Evolutionary conservation across 2,888 invertebrate species (phyloP).

Genomic region (Eupithecia vulgata): DNA sequence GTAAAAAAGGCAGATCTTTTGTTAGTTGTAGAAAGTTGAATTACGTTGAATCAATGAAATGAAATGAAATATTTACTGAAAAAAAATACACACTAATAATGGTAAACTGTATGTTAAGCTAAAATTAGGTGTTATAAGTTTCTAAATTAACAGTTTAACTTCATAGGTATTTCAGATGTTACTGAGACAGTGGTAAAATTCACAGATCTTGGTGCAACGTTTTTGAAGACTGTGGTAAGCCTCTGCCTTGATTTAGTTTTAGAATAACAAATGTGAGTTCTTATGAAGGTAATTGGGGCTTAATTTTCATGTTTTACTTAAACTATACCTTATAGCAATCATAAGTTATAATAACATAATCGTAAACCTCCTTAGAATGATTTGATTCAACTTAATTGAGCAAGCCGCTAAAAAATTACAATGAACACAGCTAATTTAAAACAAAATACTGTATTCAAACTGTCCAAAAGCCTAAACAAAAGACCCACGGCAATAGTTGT

Average conservation of each 20-base stretch:
- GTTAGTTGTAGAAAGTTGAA: not conserved
- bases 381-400: not conserved
- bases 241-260: not conserved
- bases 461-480: conserved; percentile 62
- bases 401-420: not conserved
- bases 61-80: too few relatives aligned
- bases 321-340: not conserved
- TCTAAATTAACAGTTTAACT: too few relatives aligned
- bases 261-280: not conserved
- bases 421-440: conserved; percentile 32
- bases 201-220: not conserved
- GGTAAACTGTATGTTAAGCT: too few relatives aligned
- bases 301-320: not conserved
- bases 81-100: too few relatives aligned
- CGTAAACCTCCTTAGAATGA: not conserved
- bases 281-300: not conserved
- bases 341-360: not conserved
- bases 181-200: not conserved
- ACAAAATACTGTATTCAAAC: conserved; percentile 65
- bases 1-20: not conserved
- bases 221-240: not conserved
- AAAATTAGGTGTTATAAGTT: too few relatives aligned
- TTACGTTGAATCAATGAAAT: not conserved
- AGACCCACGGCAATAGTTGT: conserved; percentile 76
- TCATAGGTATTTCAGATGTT: not conserved